Evolutionary conservation across 2,113 vertebrate genomes (phyloP), one percentile per base, ranked within the genome.

Genomic region (Porphyrio hochstetteri): DNA sequence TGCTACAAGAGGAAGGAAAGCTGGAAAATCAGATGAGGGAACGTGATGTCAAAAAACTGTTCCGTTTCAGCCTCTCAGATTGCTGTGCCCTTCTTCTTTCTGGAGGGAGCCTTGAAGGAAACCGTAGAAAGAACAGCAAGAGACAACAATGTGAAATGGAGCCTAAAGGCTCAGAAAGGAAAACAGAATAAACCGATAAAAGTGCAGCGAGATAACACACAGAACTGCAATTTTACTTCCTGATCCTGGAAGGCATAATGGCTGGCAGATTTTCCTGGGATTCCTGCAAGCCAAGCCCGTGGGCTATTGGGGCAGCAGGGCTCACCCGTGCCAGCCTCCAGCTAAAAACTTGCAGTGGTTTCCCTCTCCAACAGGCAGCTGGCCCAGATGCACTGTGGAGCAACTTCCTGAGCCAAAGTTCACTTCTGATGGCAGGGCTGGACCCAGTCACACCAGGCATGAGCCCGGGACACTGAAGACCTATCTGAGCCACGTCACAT

Each of bases 81-180:
- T 40, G 13, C 70, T 82, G n/a, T 83, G 38, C 16, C 24, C 18
- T 55, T 86, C 55, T 86, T 77, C 31, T 59, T 91, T 96, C 63
- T 86, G 59, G 63, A 80, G 55, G 28, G 13, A 83, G 21, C 46
- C 79, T 90, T 88, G 76, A 90, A 94, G 71, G 35, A 88, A 93
- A 81, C 33, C 3, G 1, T 59, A 55, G 59, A 69, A 90, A 86
- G 59, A 84, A 74, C 40, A 92, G 11, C 27, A 76, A 82, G 74
- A 87, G 40, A 48, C 46, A 92, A 57, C 24, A 35, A 52, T 7
- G 18, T 65, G 44, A 79, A 92, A 84, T 12, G 13, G 70, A 89
- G 36, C 35, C 61, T 65, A 70, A 69, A 89, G 69, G 25, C 65
- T 82, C 81, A 71, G 70, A 75, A 82, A 75, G 31, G n/a, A 75